phyloP scores from a whole-genome alignment of 2,888 invertebrate genomes.

The Tetropium fuscum region DNA sequence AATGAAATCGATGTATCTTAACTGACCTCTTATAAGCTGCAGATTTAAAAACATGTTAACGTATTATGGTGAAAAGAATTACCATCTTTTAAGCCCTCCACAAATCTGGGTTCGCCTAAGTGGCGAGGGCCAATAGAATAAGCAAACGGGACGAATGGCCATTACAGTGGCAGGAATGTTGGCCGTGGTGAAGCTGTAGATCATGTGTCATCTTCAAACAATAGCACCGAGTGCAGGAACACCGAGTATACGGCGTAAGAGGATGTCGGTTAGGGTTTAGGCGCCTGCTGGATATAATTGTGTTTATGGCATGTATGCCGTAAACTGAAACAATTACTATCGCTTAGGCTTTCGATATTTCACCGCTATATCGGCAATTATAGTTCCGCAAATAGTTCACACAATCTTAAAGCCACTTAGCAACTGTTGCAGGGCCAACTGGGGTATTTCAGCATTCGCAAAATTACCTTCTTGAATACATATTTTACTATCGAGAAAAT shows the following conservation, averaged over 20 bases:
- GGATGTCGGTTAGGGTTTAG: conserved; percentile 34
- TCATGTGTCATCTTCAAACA: conserved; percentile 57
- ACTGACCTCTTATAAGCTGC: too few species aligned
- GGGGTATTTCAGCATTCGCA: conserved; percentile 3
- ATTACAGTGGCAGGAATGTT: conserved; percentile 2
- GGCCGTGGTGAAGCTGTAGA: conserved; percentile 50
- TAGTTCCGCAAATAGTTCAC: conserved; percentile 63
- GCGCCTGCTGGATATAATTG: conserved; percentile 64
- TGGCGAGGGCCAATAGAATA: too few species aligned
- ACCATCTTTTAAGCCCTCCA: too few species aligned
- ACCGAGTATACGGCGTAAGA: conserved; percentile 27
- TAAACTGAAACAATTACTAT: conserved; percentile 64
- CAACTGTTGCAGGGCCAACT: conserved; percentile 46
- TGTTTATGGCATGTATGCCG: conserved; percentile 62
- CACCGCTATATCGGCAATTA: conserved; percentile 60
- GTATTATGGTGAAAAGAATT: too few species aligned
- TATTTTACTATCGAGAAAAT: conserved; percentile 8
- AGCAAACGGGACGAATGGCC: conserved; percentile 5
- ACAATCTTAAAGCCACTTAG: conserved; percentile 61
- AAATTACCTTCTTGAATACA: conserved; percentile 10
- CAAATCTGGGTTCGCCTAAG: too few species aligned
- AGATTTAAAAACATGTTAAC: too few species aligned
- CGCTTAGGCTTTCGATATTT: conserved; percentile 64
- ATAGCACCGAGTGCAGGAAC: conserved; percentile 45
- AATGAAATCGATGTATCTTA: too few species aligned